phyloP scores from a whole-genome alignment of 2,888 invertebrate genomes.

The Callyntrura sp. region DNA sequence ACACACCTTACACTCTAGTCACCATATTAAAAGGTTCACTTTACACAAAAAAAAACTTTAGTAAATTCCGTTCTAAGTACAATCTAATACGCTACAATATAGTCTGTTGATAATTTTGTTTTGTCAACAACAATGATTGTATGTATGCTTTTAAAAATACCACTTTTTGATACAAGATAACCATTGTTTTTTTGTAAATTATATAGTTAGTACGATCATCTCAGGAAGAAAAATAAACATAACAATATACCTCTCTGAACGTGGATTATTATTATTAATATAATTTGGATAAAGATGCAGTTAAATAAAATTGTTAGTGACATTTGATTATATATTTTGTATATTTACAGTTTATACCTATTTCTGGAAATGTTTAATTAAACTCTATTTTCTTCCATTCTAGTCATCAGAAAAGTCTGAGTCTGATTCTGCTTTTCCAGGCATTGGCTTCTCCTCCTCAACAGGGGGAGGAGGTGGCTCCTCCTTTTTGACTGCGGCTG shows the following conservation, averaged over 20 bases:
- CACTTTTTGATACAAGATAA: too few relatives aligned
- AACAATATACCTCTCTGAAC: constrained; percentile 31
- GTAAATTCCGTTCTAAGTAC: too few relatives aligned
- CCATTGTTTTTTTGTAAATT: background rate
- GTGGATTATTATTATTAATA: constrained; percentile 12
- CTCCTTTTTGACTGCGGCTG: constrained; percentile 79
- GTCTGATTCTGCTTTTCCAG: constrained; percentile 80
- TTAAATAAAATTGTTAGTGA: constrained; percentile 45
- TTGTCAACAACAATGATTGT: too few relatives aligned
- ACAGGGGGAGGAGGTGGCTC: constrained; percentile 63
- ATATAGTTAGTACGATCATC: constrained; percentile 13
- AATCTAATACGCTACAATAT: too few relatives aligned
- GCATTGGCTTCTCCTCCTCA: constrained; percentile 71
- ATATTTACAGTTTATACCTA: background rate
- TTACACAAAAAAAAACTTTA: too few relatives aligned
- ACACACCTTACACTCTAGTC: too few relatives aligned
- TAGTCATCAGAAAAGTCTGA: constrained; percentile 83
- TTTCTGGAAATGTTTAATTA: background rate
- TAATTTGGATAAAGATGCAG: background rate
- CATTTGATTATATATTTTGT: background rate
- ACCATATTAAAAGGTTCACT: too few relatives aligned
- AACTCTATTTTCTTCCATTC: background rate
- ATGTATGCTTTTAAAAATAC: too few relatives aligned
- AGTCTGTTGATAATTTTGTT: too few relatives aligned
- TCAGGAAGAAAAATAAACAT: constrained; percentile 57